Conservation (phyloP, 1,140 invertebrate species). For the Drosophila pruinosa region DNA sequence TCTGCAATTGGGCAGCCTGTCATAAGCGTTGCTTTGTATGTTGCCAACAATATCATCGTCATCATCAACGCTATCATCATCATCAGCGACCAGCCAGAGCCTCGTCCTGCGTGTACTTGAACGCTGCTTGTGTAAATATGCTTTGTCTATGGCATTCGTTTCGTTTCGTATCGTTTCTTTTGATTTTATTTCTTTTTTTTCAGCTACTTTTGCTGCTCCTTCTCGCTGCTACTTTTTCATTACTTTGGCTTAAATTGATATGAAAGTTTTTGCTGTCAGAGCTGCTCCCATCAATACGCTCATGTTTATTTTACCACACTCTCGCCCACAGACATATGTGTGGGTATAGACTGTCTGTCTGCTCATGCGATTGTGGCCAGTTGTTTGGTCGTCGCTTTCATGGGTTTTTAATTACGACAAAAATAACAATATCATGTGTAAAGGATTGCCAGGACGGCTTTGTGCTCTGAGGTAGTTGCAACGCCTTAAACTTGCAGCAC, state of each 20-base stretch:
- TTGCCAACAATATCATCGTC: conserved; percentile 69
- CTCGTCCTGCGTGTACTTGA: conserved; percentile 49
- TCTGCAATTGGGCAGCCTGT: conserved; percentile 33
- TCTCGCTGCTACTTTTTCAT: conserved; percentile 73
- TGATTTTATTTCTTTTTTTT: conserved; percentile 22
- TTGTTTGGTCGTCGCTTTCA: conserved; percentile 69
- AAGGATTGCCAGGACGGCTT: conserved; percentile 10
- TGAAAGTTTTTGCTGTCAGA: conserved; percentile 68
- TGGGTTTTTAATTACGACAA: conserved; percentile 79
- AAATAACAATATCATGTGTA: conserved; percentile 70
- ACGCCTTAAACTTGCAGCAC: conserved; percentile 6
- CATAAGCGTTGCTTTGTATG: conserved; percentile 69
- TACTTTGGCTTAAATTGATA: conserved; percentile 81
- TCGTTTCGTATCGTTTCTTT: conserved; percentile 42
- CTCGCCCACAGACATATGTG: conserved; percentile 5
- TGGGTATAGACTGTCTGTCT: conserved; percentile 24
- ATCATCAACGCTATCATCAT: conserved; percentile 14
- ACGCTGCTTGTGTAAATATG: conserved; percentile 65
- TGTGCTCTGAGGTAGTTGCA: conserved; percentile 9
- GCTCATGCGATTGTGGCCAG: conserved; percentile 64
- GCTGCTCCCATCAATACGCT: conserved; percentile 66
- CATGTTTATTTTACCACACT: conserved; percentile 71
- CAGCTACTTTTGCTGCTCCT: conserved; percentile 11
- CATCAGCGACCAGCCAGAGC: conserved; percentile 29
- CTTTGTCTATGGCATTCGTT: conserved; percentile 70